These are phyloP conservation scores for Meiosimyza platycephala DNA, from an alignment of 2,888 invertebrate genomes.

Conservation along the genomic window DNA sequence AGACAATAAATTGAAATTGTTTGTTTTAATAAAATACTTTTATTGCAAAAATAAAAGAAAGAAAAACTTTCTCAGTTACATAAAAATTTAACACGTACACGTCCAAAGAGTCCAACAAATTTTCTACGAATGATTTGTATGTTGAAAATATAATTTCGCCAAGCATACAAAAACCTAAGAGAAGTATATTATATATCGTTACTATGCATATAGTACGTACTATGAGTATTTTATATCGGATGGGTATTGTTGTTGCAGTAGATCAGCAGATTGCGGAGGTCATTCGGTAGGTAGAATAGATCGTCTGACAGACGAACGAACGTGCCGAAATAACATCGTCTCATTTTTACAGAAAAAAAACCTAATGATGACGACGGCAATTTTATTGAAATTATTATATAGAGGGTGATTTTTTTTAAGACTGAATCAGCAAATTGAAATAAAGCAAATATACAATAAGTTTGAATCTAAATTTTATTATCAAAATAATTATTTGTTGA, in stretches of 20 bases:
- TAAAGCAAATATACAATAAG: too few relatives aligned
- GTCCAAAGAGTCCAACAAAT: slow-evolving; percentile 15
- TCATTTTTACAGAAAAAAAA: too few relatives aligned
- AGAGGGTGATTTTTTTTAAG: too few relatives aligned
- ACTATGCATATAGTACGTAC: not conserved
- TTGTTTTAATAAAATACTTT: not conserved
- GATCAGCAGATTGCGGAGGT: slow-evolving; percentile 9
- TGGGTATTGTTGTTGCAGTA: slow-evolving; percentile 10
- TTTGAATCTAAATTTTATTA: too few relatives aligned
- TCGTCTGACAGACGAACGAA: not conserved
- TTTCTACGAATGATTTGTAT: slow-evolving; percentile 29
- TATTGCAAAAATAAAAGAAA: not conserved
- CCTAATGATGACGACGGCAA: too few relatives aligned
- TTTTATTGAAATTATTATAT: too few relatives aligned
- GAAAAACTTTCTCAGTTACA: slow-evolving; percentile 9
- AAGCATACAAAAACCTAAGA: slow-evolving; percentile 2
- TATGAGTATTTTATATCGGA: slow-evolving; percentile 13
- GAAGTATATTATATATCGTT: slow-evolving; percentile 1
- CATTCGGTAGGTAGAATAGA: not conserved
- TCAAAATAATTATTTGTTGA: too few relatives aligned
- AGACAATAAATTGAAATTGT: not conserved
- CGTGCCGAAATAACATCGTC: too few relatives aligned
- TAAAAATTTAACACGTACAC: not conserved
- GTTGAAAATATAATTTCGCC: slow-evolving; percentile 16
- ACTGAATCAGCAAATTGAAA: too few relatives aligned